Evolutionary conservation across 2,113 vertebrate species (phyloP).

Genomic region (Scomber japonicus): DNA sequence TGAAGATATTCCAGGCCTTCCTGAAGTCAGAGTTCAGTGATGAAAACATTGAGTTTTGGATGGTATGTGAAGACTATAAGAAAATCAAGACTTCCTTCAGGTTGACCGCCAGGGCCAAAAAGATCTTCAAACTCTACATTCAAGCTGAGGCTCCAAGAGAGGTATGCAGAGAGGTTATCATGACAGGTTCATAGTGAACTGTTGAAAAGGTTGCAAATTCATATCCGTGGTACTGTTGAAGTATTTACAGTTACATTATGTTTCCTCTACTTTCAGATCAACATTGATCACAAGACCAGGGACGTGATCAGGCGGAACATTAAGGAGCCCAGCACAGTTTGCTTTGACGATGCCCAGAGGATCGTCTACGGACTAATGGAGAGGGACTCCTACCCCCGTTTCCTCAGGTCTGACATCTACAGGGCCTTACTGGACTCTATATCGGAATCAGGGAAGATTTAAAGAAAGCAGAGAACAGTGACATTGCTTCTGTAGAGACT

Average conservation of each 20-base stretch:
- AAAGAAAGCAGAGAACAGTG: not conserved
- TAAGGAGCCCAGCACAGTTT: slow-evolving; percentile 80
- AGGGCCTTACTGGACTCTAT: slow-evolving; percentile 87
- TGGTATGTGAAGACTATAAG: slow-evolving; percentile 86
- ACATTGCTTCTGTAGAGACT: not conserved
- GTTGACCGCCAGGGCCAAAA: slow-evolving; percentile 81
- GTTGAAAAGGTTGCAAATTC: no score
- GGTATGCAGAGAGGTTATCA: slow-evolving; percentile 59
- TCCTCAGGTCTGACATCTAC: slow-evolving; percentile 91
- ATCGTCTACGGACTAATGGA: slow-evolving; percentile 90
- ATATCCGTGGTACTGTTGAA: not conserved
- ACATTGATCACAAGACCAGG: slow-evolving; percentile 90
- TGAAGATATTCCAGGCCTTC: slow-evolving; percentile 84
- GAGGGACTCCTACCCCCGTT: slow-evolving; percentile 90
- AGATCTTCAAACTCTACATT: slow-evolving; percentile 86
- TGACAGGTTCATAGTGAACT: not conserved
- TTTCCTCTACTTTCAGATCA: slow-evolving; percentile 84
- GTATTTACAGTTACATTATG: not conserved
- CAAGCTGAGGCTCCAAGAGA: slow-evolving; percentile 84
- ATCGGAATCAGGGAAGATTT: slow-evolving; percentile 75
- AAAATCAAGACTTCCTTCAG: slow-evolving; percentile 79
- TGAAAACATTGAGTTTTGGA: slow-evolving; percentile 89
- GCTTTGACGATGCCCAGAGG: slow-evolving; percentile 90
- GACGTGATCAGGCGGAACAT: slow-evolving; percentile 84
- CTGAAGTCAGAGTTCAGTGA: slow-evolving; percentile 88